Base-by-base conservation (phyloP, 2,113 vertebrate species). In the Apeltes quadracus region DNA sequence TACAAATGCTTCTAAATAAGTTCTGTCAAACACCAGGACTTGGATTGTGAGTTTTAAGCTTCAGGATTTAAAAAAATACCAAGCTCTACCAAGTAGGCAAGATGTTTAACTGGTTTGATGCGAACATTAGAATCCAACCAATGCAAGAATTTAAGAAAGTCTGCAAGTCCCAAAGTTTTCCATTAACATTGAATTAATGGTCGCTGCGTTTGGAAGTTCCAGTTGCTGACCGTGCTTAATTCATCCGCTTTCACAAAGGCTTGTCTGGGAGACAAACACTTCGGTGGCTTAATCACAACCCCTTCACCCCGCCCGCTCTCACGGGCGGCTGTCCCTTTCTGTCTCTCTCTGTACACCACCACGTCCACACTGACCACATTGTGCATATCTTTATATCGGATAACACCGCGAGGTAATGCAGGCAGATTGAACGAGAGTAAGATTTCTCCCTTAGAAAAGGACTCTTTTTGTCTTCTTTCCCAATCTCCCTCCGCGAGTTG, bases 331-430 rank as follows among this genome's bases (percentile, higher is more conserved):
- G 66, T 82, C 76, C 48, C 68, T 62, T 76, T 81, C 65, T 83
- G 62, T 71, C 53, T 22, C 44, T 63, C 51, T 61, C 54, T 75
- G 57, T 72, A 38, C 29, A 22, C 76, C 53, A 57, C 73, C 68
- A 74, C 82, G 69, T 85, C 81, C 81, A 89, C 84, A 89, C 82
- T 89, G 86, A 73, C 74, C 59, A 1, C 83, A 83, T 87, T 89
- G 88, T 91, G 76, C 14, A 72, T 80, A 71, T 67, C 74, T 83
- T 90, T 89, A 75, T 87, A 89, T 91, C 84, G 13, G 64, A 65
- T 92, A 77, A 80, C 84, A 67, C 63, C 29, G 71, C 55, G 63
- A 78, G 76, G 85, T 82, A 88, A 84, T 61, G 83, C 82, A 61
- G 81, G 58, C 71, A 81, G 75, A 81, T 55, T 85, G 85, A 83